A percentile compares a stretch with the other conserved stretches of the same genome.
phyloP scores from a whole-genome alignment of 2,113 vertebrate genomes.

The mouse (Mus musculus) region DNA sequence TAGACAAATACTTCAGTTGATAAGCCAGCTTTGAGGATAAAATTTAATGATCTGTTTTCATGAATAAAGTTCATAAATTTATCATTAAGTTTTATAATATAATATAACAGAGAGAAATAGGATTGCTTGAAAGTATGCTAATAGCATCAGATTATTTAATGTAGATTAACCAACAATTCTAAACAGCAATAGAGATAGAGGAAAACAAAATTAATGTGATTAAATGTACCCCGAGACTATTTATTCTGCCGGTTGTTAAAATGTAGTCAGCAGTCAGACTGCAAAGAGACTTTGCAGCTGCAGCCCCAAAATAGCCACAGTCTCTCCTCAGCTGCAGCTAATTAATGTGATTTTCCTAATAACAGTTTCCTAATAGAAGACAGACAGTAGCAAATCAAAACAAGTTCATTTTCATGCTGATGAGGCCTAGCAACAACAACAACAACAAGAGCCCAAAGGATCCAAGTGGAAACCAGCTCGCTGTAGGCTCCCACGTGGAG shows the following conservation, averaged over 20 bases:
- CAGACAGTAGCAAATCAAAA: conserved; percentile 79
- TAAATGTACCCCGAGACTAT: conserved; percentile 71
- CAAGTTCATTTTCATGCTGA: conserved; percentile 78
- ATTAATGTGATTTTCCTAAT: conserved; percentile 82
- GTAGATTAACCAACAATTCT: conserved; percentile 68
- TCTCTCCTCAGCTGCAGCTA: conserved; percentile 78
- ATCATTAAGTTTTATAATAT: conserved; percentile 8
- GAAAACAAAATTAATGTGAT: conserved; percentile 81
- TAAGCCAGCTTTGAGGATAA: conserved; percentile 36
- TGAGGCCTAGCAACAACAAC: conserved; percentile 60
- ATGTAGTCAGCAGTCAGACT: conserved; percentile 74
- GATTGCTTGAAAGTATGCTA: conserved; percentile 28
- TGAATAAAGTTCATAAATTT: conserved; percentile 46
- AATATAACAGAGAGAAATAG: not conserved
- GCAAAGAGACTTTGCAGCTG: conserved; percentile 77
- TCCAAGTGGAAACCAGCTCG: not conserved
- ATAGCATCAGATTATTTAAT: conserved; percentile 60
- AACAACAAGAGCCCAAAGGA: conserved; percentile 18
- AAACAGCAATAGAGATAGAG: conserved; percentile 69
- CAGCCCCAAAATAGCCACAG: conserved; percentile 52
- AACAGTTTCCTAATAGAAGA: conserved; percentile 79
- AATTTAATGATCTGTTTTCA: conserved; percentile 57
- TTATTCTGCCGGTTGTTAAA: conserved; percentile 75
- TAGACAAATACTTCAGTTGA: conserved; percentile 38
- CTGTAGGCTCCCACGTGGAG: not conserved